A percentile compares a stretch with the other conserved stretches of the same genome.
These are phyloP conservation scores for Calosoma granatense DNA, from an alignment of 1,140 invertebrate genomes.

Conservation along the genomic window DNA sequence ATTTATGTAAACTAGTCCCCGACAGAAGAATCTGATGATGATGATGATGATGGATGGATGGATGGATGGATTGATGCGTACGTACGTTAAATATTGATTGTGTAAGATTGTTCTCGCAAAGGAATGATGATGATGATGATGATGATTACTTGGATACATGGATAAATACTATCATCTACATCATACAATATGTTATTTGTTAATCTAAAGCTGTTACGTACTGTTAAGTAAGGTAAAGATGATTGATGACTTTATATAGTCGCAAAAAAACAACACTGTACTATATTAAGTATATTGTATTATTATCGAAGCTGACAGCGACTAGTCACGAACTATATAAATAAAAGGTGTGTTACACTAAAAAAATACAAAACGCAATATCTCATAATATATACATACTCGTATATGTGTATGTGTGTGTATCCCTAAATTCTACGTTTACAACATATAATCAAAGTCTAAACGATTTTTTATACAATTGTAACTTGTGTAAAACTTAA, in stretches of 20 bases:
- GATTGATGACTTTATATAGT: not conserved
- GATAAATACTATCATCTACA: slow-evolving; percentile 28
- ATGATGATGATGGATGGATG: no score
- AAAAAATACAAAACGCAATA: no score
- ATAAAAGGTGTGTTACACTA: slow-evolving; percentile 8
- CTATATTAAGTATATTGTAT: slow-evolving; percentile 8
- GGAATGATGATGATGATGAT: no score
- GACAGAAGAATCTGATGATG: not conserved
- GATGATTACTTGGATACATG: not conserved
- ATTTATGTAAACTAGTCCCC: not conserved
- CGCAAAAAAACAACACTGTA: slow-evolving; percentile 8
- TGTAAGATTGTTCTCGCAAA: no score
- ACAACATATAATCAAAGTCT: no score
- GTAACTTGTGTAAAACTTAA: no score
- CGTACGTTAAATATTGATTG: no score
- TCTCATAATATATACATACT: no score
- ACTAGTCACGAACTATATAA: slow-evolving; percentile 6
- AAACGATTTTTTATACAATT: no score
- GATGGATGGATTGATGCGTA: no score
- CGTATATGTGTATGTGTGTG: not conserved
- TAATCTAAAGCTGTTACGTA: slow-evolving; percentile 38
- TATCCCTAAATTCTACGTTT: no score
- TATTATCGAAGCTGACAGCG: slow-evolving; percentile 1
- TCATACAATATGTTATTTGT: slow-evolving; percentile 38
- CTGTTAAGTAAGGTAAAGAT: slow-evolving; percentile 20